A percentile compares a stretch with the other conserved stretches of the same genome.
Evolutionary conservation across 2,113 vertebrate species (phyloP).

Genomic region (Eulemur rufifrons): DNA sequence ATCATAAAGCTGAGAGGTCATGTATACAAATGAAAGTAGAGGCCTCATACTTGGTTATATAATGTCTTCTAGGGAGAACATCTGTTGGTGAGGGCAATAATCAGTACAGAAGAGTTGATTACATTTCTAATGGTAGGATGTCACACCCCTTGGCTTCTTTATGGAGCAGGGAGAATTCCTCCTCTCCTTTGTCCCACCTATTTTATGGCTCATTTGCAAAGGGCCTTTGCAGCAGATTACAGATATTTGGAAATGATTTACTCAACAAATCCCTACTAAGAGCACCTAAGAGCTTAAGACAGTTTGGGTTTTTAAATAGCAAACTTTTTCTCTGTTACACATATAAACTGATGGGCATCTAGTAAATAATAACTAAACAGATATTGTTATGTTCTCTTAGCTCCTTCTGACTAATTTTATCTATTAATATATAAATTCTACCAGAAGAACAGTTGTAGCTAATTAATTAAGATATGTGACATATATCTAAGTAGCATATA

Average conservation of each 20-base stretch:
- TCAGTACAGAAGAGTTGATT: not conserved
- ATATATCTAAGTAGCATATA: not conserved
- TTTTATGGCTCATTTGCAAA: constrained; percentile 33
- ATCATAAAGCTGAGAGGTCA: not conserved
- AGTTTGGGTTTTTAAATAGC: not conserved
- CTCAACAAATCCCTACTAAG: not conserved
- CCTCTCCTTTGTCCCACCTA: not conserved
- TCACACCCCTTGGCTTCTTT: not conserved
- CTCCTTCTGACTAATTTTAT: not conserved
- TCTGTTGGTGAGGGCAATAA: not conserved
- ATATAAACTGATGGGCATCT: not conserved
- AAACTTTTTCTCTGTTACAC: not conserved
- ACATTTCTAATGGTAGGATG: not conserved
- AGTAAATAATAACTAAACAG: not conserved
- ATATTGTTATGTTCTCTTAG: not conserved
- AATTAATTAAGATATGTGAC: not conserved
- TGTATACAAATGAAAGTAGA: not conserved
- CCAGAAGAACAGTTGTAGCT: not conserved
- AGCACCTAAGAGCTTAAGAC: not conserved
- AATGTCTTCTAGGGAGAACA: not conserved
- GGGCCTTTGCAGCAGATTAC: not conserved
- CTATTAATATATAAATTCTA: not conserved
- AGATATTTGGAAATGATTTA: constrained; percentile 20
- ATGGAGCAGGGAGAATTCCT: not conserved
- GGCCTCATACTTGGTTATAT: not conserved